Base-by-base conservation (phyloP, 2,888 invertebrate genomes). In the Petrophora chlorosata region DNA sequence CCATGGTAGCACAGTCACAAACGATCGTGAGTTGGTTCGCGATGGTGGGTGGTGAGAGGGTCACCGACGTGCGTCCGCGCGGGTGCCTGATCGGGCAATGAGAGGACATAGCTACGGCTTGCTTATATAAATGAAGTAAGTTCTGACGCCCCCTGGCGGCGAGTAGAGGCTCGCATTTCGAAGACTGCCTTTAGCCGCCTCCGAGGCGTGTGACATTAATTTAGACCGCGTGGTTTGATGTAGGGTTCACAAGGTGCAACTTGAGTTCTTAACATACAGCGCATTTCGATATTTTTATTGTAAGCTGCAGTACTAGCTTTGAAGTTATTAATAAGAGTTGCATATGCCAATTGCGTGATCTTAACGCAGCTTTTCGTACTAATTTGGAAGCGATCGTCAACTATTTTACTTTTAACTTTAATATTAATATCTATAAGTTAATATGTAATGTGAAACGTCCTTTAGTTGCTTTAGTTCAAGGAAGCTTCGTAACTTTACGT, bases 61-160 rank as follows among this genome's bases (percentile, higher is more conserved):
- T 43, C 76, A 79, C 79, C 66, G 71, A 63, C 68, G 72, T 76
- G 76, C 65, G 78, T 58, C 53, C 82, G 75, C 82, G 82, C 66
- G 73, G 65, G 64, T 63, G 84, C 74, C 79, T 63, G 62, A 69
- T 64, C 72, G 75, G 75, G 83, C 84, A 86, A 81, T 88, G 88
- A 76, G 81, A 76, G 73, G 62, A 57, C 75, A 61, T 67, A 14
- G 67, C 70, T 67, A 69, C 69, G 42, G 61, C 75, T 70, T 41
- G 85, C 82, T 87, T 89, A 88, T 82, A 77, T 72, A 83, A 86
- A 56, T 67, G 68, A 16, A 56, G 61, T 75, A 60, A 64, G 55
- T 45, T 45, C 45, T 52, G 4, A 19, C 70, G 84, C 82, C 85
- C 81, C 77, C 88, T 87, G 67, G 76, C 53, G 84, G 71, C 65